Conservation (phyloP, 2,888 invertebrate genomes). For the Hypomecis punctinalis region DNA sequence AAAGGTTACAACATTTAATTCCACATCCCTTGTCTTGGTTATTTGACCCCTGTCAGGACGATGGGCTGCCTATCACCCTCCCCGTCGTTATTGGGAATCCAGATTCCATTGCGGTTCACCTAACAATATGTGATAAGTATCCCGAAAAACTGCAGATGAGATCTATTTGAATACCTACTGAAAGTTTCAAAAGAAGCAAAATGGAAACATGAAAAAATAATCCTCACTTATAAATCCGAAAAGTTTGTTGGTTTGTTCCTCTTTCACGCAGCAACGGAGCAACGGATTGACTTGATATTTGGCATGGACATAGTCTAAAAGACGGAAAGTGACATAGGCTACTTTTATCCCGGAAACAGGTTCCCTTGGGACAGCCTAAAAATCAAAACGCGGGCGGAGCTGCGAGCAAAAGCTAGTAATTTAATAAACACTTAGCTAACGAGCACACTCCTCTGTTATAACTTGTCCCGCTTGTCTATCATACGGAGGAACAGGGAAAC, state of each 20-base stretch:
- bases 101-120: conserved; percentile 66
- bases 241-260: too few relatives aligned
- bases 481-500: conserved; percentile 10
- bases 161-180: too few relatives aligned
- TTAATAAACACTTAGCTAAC: not conserved
- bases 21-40: conserved; percentile 55
- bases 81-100: conserved; percentile 71
- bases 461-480: not conserved
- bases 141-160: too few relatives aligned
- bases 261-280: too few relatives aligned
- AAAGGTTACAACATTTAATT: conserved; percentile 44
- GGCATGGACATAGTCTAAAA: too few relatives aligned
- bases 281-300: too few relatives aligned
- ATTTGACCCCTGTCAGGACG: conserved; percentile 75
- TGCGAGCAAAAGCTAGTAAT: too few relatives aligned
- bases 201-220: not conserved
- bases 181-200: not conserved
- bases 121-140: conserved; percentile 56
- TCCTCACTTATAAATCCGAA: too few relatives aligned
- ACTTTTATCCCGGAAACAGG: too few relatives aligned
- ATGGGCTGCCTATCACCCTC: conserved; percentile 66
- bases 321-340: too few relatives aligned
- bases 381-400: too few relatives aligned
- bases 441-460: not conserved
- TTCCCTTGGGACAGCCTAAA: too few relatives aligned